Conservation (phyloP, 2,888 invertebrate genomes). For the Aphelenchoides bicaudatus region DNA sequence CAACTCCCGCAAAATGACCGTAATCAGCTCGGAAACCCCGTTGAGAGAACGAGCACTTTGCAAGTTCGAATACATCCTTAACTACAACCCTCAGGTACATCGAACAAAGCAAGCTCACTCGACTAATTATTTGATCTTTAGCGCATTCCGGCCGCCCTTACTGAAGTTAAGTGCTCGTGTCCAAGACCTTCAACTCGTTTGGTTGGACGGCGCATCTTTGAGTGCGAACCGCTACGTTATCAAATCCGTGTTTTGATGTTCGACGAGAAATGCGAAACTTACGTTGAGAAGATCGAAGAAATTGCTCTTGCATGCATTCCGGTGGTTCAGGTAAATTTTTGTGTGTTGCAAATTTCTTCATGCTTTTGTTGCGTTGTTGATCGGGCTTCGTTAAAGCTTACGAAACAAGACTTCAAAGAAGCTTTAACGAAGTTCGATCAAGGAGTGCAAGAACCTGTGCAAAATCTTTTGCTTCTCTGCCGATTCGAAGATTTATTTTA, state of each 20-base stretch:
- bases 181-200: slow-evolving; percentile 49
- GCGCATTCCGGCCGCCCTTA: slow-evolving; percentile 58
- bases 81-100: slow-evolving; percentile 57
- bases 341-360: no score
- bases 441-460: slow-evolving; percentile 3
- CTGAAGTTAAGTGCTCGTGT: slow-evolving; percentile 59
- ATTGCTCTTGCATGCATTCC: slow-evolving; percentile 57
- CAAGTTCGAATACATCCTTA: slow-evolving; percentile 58
- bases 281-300: slow-evolving; percentile 52
- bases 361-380: no score
- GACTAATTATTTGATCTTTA: slow-evolving; percentile 35
- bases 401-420: slow-evolving; percentile 3
- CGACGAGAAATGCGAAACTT: slow-evolving; percentile 53
- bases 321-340: slow-evolving; percentile 52
- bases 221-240: slow-evolving; percentile 58
- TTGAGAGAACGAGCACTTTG: slow-evolving; percentile 56
- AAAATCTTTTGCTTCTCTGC: slow-evolving; percentile 6
- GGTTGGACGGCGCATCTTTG: slow-evolving; percentile 56
- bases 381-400: slow-evolving; percentile 8
- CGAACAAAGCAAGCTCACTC: background rate
- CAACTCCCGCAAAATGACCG: slow-evolving; percentile 49
- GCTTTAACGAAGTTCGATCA: background rate
- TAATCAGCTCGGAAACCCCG: slow-evolving; percentile 55
- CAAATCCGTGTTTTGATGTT: slow-evolving; percentile 56
- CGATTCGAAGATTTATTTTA: slow-evolving; percentile 21